Evolutionary conservation across 1,140 invertebrate species (phyloP).

Genomic region (Brachionus koreanus): DNA sequence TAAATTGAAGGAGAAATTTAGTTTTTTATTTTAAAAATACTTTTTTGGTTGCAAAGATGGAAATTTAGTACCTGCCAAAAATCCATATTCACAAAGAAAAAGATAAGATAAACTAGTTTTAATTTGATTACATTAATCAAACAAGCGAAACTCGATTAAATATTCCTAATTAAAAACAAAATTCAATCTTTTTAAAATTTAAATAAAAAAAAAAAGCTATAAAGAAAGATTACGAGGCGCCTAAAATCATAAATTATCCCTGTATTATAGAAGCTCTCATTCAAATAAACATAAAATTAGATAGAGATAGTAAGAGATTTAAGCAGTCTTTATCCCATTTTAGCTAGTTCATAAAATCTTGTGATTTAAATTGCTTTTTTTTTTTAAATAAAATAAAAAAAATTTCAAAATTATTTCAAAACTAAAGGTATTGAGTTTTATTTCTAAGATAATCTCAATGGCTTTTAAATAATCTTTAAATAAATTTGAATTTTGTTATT

Average conservation of each 20-base stretch:
- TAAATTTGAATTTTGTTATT: slow-evolving; percentile 39
- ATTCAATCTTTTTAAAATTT: slow-evolving; percentile 31
- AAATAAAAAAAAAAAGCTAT: background rate
- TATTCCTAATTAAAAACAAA: slow-evolving; percentile 27
- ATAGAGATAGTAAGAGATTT: slow-evolving; percentile 12
- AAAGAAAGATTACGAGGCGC: background rate
- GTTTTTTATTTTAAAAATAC: background rate
- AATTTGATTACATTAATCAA: slow-evolving; percentile 33
- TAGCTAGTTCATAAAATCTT: background rate
- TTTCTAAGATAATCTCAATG: slow-evolving; percentile 39
- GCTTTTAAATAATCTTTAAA: slow-evolving; percentile 43
- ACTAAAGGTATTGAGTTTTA: slow-evolving; percentile 24
- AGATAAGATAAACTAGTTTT: slow-evolving; percentile 30
- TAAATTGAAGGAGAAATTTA: background rate
- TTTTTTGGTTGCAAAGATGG: background rate
- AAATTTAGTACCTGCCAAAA: background rate
- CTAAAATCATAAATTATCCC: slow-evolving; percentile 35
- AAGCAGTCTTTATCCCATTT: slow-evolving; percentile 24
- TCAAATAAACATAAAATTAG: slow-evolving; percentile 10
- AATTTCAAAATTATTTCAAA: slow-evolving; percentile 7
- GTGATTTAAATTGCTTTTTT: slow-evolving; percentile 17
- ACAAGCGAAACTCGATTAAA: background rate
- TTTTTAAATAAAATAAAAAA: slow-evolving; percentile 1
- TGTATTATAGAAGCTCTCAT: background rate
- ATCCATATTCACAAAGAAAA: background rate